These are phyloP conservation scores for Hemichromis elongatus DNA, from an alignment of 2,113 vertebrate species.

Conservation along the genomic window DNA sequence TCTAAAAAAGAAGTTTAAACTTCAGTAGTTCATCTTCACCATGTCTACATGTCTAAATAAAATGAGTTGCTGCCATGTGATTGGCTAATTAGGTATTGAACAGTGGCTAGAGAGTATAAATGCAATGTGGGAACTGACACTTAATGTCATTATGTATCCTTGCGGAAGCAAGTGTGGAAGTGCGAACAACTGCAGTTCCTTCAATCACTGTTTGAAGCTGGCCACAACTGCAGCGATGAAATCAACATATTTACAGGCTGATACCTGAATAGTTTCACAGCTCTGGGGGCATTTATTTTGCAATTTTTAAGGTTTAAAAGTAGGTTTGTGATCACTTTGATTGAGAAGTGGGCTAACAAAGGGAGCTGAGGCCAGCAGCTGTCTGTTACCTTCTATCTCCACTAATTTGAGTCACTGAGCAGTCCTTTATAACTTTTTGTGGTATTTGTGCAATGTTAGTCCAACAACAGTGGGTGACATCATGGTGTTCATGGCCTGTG, in stretches of 20 bases:
- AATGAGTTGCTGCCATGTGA: background rate
- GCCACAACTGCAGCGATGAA: background rate
- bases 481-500: too few relatives aligned
- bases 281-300: background rate
- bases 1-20: fast-evolving
- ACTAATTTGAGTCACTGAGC: background rate
- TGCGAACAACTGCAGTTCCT: background rate
- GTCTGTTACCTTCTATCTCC: background rate
- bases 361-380: background rate
- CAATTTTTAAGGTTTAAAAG: fast-evolving
- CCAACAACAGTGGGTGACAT: too few relatives aligned
- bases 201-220: fast-evolving
- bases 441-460: background rate
- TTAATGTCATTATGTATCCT: fast-evolving
- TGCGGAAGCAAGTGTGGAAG: background rate
- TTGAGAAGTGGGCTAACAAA: background rate
- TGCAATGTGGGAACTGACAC: background rate
- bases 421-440: background rate
- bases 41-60: background rate
- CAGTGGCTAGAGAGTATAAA: background rate
- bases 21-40: background rate
- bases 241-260: background rate
- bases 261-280: background rate
- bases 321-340: fast-evolving
- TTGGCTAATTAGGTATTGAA: background rate